These are phyloP conservation scores for Dicycla oo DNA, from an alignment of 2,888 invertebrate species.

Conservation along the genomic window DNA sequence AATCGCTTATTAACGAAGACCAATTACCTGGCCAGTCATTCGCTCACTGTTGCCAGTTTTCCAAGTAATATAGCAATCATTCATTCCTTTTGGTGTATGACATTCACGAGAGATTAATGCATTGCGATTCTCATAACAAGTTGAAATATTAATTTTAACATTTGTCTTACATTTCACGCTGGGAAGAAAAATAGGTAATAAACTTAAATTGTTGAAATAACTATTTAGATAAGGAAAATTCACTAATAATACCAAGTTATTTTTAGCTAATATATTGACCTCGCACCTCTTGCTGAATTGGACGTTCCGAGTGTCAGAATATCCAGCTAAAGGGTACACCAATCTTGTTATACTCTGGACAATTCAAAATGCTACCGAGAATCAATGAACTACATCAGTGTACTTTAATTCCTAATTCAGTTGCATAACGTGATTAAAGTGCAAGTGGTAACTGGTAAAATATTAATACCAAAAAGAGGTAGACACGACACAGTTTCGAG, in stretches of 20 bases:
- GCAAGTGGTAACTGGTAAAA: too few relatives aligned
- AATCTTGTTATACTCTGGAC: too few relatives aligned
- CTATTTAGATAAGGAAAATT: background rate
- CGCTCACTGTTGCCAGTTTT: constrained; percentile 60
- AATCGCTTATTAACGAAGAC: constrained; percentile 41
- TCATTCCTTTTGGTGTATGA: constrained; percentile 69
- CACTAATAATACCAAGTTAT: too few relatives aligned
- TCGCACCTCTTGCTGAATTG: background rate
- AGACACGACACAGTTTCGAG: too few relatives aligned
- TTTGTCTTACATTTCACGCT: constrained; percentile 51
- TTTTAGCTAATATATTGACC: background rate
- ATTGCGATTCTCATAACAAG: constrained; percentile 68
- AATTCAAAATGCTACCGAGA: too few relatives aligned
- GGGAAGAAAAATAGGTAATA: constrained; percentile 30
- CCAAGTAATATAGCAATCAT: constrained; percentile 72
- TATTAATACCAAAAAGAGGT: too few relatives aligned
- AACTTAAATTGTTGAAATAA: background rate
- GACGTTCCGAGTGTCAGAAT: background rate
- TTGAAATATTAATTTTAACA: constrained; percentile 67
- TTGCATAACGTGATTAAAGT: too few relatives aligned
- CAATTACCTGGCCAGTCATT: constrained; percentile 65
- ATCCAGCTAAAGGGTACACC: too few relatives aligned
- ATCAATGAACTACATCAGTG: too few relatives aligned
- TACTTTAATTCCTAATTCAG: too few relatives aligned
- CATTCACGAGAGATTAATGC: constrained; percentile 70